Evolutionary conservation across 1,140 invertebrate genomes (phyloP).

Genomic region (Papilio machaon): DNA sequence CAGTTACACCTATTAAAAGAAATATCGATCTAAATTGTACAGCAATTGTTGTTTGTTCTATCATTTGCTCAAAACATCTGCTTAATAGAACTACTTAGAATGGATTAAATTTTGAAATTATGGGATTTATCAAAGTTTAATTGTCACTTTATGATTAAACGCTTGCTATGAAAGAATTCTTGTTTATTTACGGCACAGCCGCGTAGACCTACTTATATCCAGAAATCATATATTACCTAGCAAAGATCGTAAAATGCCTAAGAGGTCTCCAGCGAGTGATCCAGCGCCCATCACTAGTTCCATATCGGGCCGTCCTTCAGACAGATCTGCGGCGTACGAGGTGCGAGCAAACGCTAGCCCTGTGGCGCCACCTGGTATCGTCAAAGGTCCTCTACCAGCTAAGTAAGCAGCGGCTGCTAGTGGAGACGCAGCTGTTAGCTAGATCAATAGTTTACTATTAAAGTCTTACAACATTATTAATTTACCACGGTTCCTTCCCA

Average conservation of each 20-base stretch:
- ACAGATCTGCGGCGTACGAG: slow-evolving; percentile 62
- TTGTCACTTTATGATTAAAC: too few relatives aligned
- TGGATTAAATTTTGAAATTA: too few relatives aligned
- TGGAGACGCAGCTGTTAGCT: slow-evolving; percentile 78
- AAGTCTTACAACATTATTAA: too few relatives aligned
- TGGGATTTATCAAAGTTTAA: too few relatives aligned
- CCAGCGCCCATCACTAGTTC: slow-evolving; percentile 90
- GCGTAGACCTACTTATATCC: neutral
- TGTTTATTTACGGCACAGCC: too few relatives aligned
- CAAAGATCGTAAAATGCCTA: slow-evolving; percentile 85
- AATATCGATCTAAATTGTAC: neutral
- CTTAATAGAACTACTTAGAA: too few relatives aligned
- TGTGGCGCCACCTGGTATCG: slow-evolving; percentile 87
- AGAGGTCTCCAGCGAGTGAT: slow-evolving; percentile 86
- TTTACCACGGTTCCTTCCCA: too few relatives aligned
- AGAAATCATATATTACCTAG: slow-evolving; percentile 67
- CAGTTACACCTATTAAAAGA: slow-evolving; percentile 80
- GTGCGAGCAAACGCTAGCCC: slow-evolving; percentile 87
- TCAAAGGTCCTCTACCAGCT: slow-evolving; percentile 85
- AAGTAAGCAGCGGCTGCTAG: slow-evolving; percentile 83
- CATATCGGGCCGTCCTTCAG: slow-evolving; percentile 86
- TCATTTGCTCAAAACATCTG: too few relatives aligned
- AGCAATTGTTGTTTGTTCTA: neutral
- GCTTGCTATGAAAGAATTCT: too few relatives aligned
- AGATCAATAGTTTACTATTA: slow-evolving; percentile 36